Evolutionary conservation across 2,113 vertebrate genomes (phyloP).

Genomic region (Tragelaphus imberbis): DNA sequence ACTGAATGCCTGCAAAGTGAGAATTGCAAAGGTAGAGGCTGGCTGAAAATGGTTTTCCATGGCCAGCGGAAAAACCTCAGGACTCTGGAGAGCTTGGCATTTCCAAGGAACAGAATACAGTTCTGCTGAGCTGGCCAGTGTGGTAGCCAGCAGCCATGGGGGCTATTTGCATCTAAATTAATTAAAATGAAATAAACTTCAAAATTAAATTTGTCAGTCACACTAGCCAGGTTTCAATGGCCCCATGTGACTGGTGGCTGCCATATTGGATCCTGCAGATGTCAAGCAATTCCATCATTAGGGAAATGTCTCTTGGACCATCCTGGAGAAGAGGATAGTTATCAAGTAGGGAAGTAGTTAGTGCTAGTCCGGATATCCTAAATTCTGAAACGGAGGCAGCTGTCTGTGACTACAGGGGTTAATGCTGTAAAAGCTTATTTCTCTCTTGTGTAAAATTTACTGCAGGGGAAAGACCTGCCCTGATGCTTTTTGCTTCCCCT

Average conservation of each 20-base stretch:
- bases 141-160: not conserved
- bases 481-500: not conserved
- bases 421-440: not conserved
- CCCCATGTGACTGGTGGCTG: not conserved
- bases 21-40: not conserved
- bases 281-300: not conserved
- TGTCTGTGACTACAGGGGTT: accelerated
- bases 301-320: not conserved
- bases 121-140: not conserved
- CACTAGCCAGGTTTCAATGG: not conserved
- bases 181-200: not conserved
- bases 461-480: not conserved
- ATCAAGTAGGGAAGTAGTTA: not conserved
- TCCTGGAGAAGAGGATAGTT: accelerated
- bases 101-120: not conserved
- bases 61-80: not conserved
- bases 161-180: not conserved
- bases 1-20: not conserved
- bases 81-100: not conserved
- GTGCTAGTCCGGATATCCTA: too few relatives aligned
- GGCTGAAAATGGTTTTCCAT: accelerated
- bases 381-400: not conserved
- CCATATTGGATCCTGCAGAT: not conserved
- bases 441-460: not conserved
- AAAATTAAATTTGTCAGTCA: not conserved